Base-by-base conservation (phyloP, 2,113 vertebrate genomes). In the Tursiops truncatus region DNA sequence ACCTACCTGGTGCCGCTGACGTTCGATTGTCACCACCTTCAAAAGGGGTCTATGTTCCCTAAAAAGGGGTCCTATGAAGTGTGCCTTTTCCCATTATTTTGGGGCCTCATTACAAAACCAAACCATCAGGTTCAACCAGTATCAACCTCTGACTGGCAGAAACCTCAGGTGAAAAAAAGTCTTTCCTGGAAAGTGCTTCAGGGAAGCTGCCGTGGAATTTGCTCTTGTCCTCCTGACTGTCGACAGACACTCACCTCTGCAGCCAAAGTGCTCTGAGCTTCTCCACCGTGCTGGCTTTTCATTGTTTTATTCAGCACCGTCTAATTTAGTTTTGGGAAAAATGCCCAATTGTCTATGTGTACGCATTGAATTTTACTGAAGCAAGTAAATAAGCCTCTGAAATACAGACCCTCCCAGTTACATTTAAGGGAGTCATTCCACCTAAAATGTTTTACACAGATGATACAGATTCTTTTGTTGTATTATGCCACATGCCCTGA, bases 61-160 rank as follows among this genome's bases (percentile, higher is more conserved):
- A 68, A 81, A 92, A 83, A 33, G 71, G 87, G 71, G 65, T 93
- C 56, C 44, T 86, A 70, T 41, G 79, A 97, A 74, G 65, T 26
- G 0, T 60, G 44, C 65, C 84, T 41, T 8, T 80, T 95, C 56
- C 53, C 17, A 36, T 41, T 62, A 58, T 89, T 91, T 89, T 65
- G 68, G 68, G 6, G 53, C 0, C 84, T 80, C 58, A 3, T 68
- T 77, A 73, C 4, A 21, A 58, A 93, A 90, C 33, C 12, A 74
- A 95, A 82, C 88, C 82, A 8, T 68, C 26, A 4, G 6, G 26
- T 93, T 93, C 95, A 90, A 95, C 60, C 77, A 56, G 25, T 50
- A 95, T 79, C 50, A 23, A n/a, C 56, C 28, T 88, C 93, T 97
- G 80, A 88, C 80, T 97, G 96, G 76, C 89, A 76, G 58, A 90